Percentiles rank a stretch among this genome's conserved stretches.
Evolutionary conservation across 1,140 invertebrate species (phyloP).

Genomic region (Drosophila seguyi): DNA sequence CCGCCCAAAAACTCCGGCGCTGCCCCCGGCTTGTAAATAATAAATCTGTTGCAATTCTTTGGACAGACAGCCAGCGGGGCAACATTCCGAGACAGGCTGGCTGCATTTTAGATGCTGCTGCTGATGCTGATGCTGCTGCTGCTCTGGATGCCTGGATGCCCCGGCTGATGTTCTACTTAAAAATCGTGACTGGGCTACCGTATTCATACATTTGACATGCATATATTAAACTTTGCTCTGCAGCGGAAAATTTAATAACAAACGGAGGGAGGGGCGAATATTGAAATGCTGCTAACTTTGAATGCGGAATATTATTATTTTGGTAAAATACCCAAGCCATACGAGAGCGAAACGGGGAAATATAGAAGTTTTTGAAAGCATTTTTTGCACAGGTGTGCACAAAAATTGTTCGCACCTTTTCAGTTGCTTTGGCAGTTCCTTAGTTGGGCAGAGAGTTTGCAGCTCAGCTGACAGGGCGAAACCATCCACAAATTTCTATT

Average conservation of each 20-base stretch:
- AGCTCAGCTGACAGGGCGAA: slow-evolving; percentile 65
- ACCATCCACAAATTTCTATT: slow-evolving; percentile 75
- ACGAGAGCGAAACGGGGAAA: slow-evolving; percentile 35
- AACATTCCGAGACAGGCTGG: slow-evolving; percentile 48
- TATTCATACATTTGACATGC: slow-evolving; percentile 67
- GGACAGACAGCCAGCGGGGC: slow-evolving; percentile 39
- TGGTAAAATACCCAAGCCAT: slow-evolving; percentile 14
- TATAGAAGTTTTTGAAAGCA: slow-evolving; percentile 76
- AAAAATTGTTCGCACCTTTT: slow-evolving; percentile 71
- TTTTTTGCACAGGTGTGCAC: slow-evolving; percentile 76
- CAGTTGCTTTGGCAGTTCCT: slow-evolving; percentile 50
- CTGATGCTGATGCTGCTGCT: not conserved
- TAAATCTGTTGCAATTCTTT: slow-evolving; percentile 55
- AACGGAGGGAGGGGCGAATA: slow-evolving; percentile 40
- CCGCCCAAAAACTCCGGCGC: slow-evolving; percentile 17
- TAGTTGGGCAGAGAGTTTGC: slow-evolving; percentile 50
- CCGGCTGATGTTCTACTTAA: slow-evolving; percentile 61
- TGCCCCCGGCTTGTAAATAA: slow-evolving; percentile 50
- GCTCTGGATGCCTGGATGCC: slow-evolving; percentile 6
- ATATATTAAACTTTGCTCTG: slow-evolving; percentile 65
- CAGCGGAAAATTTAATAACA: slow-evolving; percentile 61
- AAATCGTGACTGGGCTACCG: slow-evolving; percentile 72
- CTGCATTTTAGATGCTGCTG: slow-evolving; percentile 62
- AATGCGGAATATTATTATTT: slow-evolving; percentile 62
- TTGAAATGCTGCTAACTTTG: slow-evolving; percentile 71